Evolutionary conservation across 2,113 vertebrate genomes (phyloP), one percentile per base, ranked within the genome.

Genomic region (Takifugu flavidus): DNA sequence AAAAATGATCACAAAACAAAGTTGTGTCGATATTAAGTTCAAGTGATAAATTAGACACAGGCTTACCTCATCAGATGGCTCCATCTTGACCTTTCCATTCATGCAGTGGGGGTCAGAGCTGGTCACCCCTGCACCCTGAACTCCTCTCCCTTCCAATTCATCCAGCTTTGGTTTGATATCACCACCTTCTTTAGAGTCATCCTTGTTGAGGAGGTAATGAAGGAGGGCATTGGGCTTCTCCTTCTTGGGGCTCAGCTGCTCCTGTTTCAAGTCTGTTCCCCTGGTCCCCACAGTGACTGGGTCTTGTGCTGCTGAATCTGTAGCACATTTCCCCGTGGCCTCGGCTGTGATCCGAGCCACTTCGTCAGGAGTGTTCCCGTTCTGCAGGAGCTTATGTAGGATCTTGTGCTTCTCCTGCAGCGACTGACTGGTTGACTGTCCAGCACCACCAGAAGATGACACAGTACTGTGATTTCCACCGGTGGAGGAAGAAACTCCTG

Each of bases 331-430:
- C 4, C 97, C 96, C 0, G 96, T 98, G 72, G 97, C 97, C 86
- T 98, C 95, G 1, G 95, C 96, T 1, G 97, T 99, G 70, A 99
- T 98, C 77, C 96, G 95, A 51, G 96, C 96, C 20, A 99, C 95
- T 49, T 99, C 97, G 1, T 96, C 96, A 0, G 97, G 95, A 20
- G 97, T 99, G 86, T 98, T 98, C 39, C 95, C 95, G 4, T 99
- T 97, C 85, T 98, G 94, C 64, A 99, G 86, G 72, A 99, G 89
- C 81, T 99, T 99, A 82, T 99, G 97, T 44, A 99, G 91, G 85
- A 99, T 99, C 62, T 95, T 94, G 85, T 99, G 97, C 72, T 98
- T 98, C 80, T 98, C 95, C 74, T 98, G 96, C 78, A 98, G 82
- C 25, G 95, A 92, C 0, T 91, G 91, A 70, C 92, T 92, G 1